Conservation (phyloP, 64 coral and sea anemone genomes). For the Montipora foliosa region DNA sequence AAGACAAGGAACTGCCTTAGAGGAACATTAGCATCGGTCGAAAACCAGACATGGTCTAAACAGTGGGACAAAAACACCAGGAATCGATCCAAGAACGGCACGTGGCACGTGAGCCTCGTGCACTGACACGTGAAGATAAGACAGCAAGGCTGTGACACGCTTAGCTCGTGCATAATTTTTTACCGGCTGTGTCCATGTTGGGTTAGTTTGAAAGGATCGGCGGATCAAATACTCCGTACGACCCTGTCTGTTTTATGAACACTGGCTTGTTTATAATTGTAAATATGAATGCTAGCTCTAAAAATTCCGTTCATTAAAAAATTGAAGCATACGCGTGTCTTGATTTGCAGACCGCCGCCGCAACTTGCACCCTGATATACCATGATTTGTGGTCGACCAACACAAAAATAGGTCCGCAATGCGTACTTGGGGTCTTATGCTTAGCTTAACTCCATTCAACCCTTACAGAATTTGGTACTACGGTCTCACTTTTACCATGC, state of each 20-base stretch:
- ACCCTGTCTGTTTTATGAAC: constrained; percentile 95
- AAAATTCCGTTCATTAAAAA: constrained; percentile 99
- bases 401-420: no score
- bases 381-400: no score
- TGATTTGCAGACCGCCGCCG: background rate
- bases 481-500: no score
- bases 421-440: no score
- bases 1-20: constrained; percentile 99
- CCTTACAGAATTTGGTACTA: no score
- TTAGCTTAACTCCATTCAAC: no score
- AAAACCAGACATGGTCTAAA: constrained; percentile 60
- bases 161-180: constrained; percentile 52
- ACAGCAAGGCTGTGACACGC: background rate
- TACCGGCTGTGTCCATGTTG: constrained; percentile 57
- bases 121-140: constrained; percentile 3
- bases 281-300: constrained; percentile 99
- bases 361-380: no score
- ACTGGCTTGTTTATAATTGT: constrained; percentile 98
- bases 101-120: constrained; percentile 29
- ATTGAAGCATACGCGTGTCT: constrained; percentile 78
- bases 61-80: constrained; percentile 42
- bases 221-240: constrained; percentile 71
- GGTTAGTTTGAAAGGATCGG: constrained; percentile 73
- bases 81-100: background rate
- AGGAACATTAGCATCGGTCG: constrained; percentile 38